A percentile compares a stretch with the other conserved stretches of the same genome.
These are phyloP conservation scores for Nomada fucata DNA, from an alignment of 2,888 invertebrate genomes.

Conservation along the genomic window DNA sequence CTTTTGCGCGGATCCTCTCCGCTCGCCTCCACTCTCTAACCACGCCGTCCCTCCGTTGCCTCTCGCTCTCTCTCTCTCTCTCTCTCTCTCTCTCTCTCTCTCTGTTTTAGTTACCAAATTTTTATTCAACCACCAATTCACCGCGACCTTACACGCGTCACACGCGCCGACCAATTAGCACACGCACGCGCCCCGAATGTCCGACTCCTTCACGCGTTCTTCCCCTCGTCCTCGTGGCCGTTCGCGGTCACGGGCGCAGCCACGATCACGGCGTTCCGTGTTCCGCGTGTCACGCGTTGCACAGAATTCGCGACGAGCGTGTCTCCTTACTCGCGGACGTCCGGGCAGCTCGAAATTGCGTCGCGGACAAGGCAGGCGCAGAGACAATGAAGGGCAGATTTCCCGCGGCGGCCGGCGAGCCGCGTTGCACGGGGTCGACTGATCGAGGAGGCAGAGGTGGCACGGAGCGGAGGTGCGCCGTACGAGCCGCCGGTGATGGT, in stretches of 20 bases:
- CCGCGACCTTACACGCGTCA: slow-evolving; percentile 31
- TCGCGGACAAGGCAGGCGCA: not conserved
- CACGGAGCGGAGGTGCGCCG: slow-evolving; percentile 72
- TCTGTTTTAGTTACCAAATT: too few species aligned
- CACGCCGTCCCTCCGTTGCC: slow-evolving; percentile 19
- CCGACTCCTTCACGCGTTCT: not conserved
- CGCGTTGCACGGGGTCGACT: slow-evolving; percentile 84
- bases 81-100: slow-evolving; percentile 9
- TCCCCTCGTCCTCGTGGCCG: not conserved
- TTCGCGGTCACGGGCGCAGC: not conserved
- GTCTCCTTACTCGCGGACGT: not conserved
- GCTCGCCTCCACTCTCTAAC: slow-evolving; percentile 35
- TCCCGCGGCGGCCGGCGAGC: slow-evolving; percentile 82
- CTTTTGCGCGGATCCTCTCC: slow-evolving; percentile 58
- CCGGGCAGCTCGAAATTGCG: too few species aligned
- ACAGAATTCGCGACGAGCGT: not conserved
- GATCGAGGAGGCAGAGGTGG: slow-evolving; percentile 76
- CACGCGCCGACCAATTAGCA: not conserved
- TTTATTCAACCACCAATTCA: slow-evolving; percentile 24
- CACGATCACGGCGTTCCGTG: too few species aligned
- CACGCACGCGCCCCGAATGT: slow-evolving; percentile 48
- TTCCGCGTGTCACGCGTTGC: too few species aligned
- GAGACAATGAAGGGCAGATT: slow-evolving; percentile 40
- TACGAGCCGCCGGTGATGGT: slow-evolving; percentile 53
- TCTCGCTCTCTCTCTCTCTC: not conserved